Evolutionary conservation across 2,113 vertebrate species (phyloP).

Genomic region (Odocoileus hemionus): DNA sequence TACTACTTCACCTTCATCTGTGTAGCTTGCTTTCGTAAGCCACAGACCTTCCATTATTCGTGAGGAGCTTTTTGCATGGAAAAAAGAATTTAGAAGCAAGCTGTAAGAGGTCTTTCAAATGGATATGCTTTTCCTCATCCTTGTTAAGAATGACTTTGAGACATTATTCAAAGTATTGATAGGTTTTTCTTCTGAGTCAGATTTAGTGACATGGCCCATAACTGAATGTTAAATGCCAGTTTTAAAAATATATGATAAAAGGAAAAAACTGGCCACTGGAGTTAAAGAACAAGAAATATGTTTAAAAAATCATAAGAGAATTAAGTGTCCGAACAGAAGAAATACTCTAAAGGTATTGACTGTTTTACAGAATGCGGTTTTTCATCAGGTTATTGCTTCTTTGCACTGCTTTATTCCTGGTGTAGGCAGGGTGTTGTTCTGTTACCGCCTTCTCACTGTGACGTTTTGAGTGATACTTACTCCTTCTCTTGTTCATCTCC

Average conservation of each 20-base stretch:
- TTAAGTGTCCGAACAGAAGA: not conserved
- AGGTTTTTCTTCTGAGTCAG: not conserved
- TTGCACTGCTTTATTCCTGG: not conserved
- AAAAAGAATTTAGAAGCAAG: slow-evolving; percentile 9
- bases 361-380: not conserved
- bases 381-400: not conserved
- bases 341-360: not conserved
- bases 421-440: not conserved
- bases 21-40: not conserved
- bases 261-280: not conserved
- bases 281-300: not conserved
- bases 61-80: not conserved
- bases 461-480: not conserved
- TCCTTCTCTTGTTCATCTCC: not conserved
- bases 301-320: not conserved
- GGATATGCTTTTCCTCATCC: not conserved
- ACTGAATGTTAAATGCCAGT: not conserved
- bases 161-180: not conserved
- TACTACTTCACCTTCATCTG: not conserved
- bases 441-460: not conserved
- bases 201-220: not conserved
- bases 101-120: not conserved
- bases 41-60: not conserved
- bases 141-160: not conserved
- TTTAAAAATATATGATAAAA: not conserved